These are phyloP conservation scores for Pyrgus malvae DNA, from an alignment of 2,888 invertebrate genomes.

Conservation along the genomic window DNA sequence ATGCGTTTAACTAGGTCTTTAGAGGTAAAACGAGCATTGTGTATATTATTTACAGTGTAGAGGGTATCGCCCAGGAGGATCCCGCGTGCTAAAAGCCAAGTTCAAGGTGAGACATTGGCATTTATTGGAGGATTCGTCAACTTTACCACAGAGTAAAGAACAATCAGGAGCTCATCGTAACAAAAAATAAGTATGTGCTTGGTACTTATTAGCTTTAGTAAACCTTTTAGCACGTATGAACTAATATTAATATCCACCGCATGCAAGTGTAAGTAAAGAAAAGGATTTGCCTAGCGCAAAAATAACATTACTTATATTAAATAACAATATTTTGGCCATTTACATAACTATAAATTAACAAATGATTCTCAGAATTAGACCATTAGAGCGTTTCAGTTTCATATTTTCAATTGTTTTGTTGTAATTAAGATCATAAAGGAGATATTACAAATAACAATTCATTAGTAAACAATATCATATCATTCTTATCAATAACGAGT, in stretches of 20 bases:
- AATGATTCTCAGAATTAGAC: too few species aligned
- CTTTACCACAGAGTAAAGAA: conserved; percentile 35
- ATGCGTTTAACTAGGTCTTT: conserved; percentile 35
- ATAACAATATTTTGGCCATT: too few species aligned
- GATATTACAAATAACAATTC: too few species aligned
- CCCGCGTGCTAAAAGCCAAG: conserved; percentile 65
- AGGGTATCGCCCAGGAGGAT: conserved; percentile 52
- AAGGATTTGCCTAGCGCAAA: too few species aligned
- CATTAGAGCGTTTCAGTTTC: too few species aligned
- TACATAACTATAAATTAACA: too few species aligned
- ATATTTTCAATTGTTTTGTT: too few species aligned
- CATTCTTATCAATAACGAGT: background rate
- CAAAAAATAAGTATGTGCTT: conserved; percentile 3
- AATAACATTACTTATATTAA: too few species aligned
- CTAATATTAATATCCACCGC: too few species aligned
- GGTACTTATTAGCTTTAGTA: background rate
- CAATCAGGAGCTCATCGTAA: conserved; percentile 11
- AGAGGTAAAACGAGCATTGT: conserved; percentile 42
- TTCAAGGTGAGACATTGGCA: conserved; percentile 80
- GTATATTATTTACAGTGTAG: conserved; percentile 44
- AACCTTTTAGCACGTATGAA: background rate
- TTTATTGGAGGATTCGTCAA: conserved; percentile 75
- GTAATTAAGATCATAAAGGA: too few species aligned
- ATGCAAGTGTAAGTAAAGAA: too few species aligned
- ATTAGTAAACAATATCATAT: too few species aligned